Base-by-base conservation (phyloP, 2,888 invertebrate genomes). In the Poecilus cupreus region DNA sequence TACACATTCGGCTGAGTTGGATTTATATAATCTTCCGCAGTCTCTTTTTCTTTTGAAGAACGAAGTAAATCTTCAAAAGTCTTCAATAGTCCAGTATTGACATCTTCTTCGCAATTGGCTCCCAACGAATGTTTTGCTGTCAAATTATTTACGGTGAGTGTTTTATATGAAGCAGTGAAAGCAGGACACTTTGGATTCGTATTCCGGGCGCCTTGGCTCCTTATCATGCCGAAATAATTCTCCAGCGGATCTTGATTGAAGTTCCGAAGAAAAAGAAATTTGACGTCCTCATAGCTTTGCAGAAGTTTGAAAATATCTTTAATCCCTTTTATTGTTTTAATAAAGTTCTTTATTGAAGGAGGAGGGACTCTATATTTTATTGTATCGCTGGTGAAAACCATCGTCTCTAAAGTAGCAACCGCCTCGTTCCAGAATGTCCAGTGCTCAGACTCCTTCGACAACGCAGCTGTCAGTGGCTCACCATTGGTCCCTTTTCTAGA, bases 181-280 rank as follows among this genome's bases (percentile, higher is more conserved):
- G 10, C 5, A 2, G n/a, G 13, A 16, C 13, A 26, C 8, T 10
- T 68, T 1, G 68, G 68, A 68, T 37, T 37, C n/a, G 24, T 32
- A 13, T 68, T 32, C 10, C 68, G 8, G 13, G 11, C 24, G 5
- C 68, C 24, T 5, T 68, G 68, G 16, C 68, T 68, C 13, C 68
- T 5, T 4, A 68, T 37, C 8, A 37, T n/a, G 3, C 68, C 68
- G 16, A 68, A 68, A 68, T 24, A 68, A 16, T 68, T 68, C 16
- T 68, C 37, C 13, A 37, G 37, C 2, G 68, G 16, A 68, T 68
- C 68, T 16, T 68, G 68, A 32, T 68, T 68, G 5, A 68, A 16
- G 10, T 68, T 68, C 13, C 37, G 10, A 2, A 26, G 10, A 24
- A 3, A 26, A 22, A 64, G 24, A 24, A 24, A 64, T 54, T 54